Percentiles rank a stretch among this genome's conserved stretches.
phyloP scores from a whole-genome alignment of 2,113 vertebrate genomes.

The Chlorocebus sabaeus region DNA sequence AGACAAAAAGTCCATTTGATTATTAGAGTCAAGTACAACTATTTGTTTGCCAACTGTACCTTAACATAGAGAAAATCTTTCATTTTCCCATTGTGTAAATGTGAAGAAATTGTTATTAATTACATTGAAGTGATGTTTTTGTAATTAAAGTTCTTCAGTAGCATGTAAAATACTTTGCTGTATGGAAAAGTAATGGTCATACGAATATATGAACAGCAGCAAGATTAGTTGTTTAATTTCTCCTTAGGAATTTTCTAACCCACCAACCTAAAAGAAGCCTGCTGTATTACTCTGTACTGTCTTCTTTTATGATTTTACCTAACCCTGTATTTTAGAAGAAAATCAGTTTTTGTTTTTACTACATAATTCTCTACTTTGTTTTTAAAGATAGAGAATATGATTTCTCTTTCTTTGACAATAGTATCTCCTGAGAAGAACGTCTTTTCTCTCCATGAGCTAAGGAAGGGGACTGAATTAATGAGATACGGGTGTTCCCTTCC shows the following conservation, averaged over 20 bases:
- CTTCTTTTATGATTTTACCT: neutral
- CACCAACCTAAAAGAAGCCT: neutral
- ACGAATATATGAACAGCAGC: neutral
- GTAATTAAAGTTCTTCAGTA: neutral
- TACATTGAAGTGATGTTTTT: neutral
- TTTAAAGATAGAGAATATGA: neutral
- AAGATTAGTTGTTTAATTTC: neutral
- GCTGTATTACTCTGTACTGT: neutral
- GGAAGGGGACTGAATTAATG: neutral
- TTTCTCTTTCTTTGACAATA: neutral
- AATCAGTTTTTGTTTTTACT: neutral
- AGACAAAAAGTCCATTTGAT: neutral
- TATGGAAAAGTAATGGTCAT: neutral
- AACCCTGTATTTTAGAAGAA: neutral
- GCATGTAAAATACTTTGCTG: neutral
- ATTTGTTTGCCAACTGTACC: neutral
- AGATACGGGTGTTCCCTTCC: neutral
- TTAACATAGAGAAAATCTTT: slow-evolving; percentile 33
- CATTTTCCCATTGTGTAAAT: neutral
- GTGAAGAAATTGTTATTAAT: neutral
- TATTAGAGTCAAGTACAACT: neutral
- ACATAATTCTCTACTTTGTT: neutral
- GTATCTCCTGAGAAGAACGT: neutral
- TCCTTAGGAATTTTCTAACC: slow-evolving; percentile 12
- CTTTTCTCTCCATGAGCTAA: neutral